Evolutionary conservation across 2,888 invertebrate species (phyloP), one percentile per base, ranked within the genome.

Genomic region (Acrocera orbiculus): DNA sequence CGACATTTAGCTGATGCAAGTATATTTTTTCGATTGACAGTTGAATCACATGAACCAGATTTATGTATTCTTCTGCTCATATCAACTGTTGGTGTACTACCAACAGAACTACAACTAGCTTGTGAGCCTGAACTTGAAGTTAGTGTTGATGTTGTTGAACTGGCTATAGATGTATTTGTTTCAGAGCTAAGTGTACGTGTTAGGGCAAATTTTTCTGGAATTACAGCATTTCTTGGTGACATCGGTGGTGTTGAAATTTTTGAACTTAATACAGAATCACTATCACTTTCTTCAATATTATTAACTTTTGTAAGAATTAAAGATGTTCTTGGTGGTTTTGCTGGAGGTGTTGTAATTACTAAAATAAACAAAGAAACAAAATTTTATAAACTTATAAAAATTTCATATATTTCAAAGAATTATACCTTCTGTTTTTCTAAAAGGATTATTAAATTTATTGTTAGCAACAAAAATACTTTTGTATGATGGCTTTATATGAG

Each of bases 191-290:
- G 65, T 3, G 77, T 76, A 37, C 77, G 65, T 44, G 70, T 71
- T 29, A 76, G 58, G 29, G 65, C 65, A 35, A 70, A 65, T 52
- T 69, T 69, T 44, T 67, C 61, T 32, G 67, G 62, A 26, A 63
- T 54, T 48, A 63, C 63, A n/a, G 62, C 53, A 44, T 64, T 50
- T 29, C 61, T 65, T 54, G 47, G 78, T 2, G 83, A 76, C 42
- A 67, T 63, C 4, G 74, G 73, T 2, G 76, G 83, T 16, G 85
- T 82, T 27, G 81, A 83, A 34, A 81, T 75, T 44, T 79, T 79
- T 30, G 79, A 80, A 53, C 85, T 85, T 53, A 86, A 80, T 4
- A 85, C 85, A 17, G 85, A 86, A 56, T 87, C 86, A 48, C 82
- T 83, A 54, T 86, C 86, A 41, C 59, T 58, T 38, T 58, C 58